Conservation (phyloP, 2,888 invertebrate genomes). For the Pterobdella sp. region DNA sequence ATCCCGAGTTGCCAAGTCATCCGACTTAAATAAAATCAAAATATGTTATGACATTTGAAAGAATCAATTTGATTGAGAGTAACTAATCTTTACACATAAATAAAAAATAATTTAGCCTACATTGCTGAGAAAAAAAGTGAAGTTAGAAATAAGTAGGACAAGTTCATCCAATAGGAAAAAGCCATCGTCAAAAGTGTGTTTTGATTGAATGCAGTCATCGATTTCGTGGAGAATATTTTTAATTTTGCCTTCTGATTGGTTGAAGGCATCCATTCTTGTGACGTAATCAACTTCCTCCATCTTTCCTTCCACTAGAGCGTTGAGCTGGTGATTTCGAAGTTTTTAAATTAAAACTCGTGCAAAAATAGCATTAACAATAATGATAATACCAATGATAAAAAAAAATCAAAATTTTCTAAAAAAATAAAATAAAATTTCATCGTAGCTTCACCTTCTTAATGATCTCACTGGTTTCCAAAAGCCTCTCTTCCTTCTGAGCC, state of each 20-base stretch:
- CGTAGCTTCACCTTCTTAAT: background rate
- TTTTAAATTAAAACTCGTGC: background rate
- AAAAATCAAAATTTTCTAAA: too few relatives aligned
- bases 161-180: slow-evolving; percentile 34
- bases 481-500: too few relatives aligned
- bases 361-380: background rate
- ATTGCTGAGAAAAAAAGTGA: slow-evolving; percentile 65
- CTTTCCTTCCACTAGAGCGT: slow-evolving; percentile 77
- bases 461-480: too few relatives aligned
- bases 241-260: slow-evolving; percentile 54
- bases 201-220: background rate
- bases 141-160: slow-evolving; percentile 65
- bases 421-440: too few relatives aligned
- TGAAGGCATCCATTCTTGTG: slow-evolving; percentile 69
- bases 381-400: background rate
- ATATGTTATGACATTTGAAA: too few relatives aligned
- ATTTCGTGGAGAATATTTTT: background rate
- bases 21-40: background rate
- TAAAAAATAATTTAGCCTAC: slow-evolving; percentile 40
- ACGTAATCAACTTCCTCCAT: slow-evolving; percentile 90
- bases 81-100: background rate
- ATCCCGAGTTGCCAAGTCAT: background rate
- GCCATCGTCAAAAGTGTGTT: background rate
- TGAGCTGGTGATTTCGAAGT: slow-evolving; percentile 50
- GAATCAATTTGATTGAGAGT: background rate